Evolutionary conservation across 2,113 vertebrate genomes (phyloP).

Genomic region (Grantiella picta): DNA sequence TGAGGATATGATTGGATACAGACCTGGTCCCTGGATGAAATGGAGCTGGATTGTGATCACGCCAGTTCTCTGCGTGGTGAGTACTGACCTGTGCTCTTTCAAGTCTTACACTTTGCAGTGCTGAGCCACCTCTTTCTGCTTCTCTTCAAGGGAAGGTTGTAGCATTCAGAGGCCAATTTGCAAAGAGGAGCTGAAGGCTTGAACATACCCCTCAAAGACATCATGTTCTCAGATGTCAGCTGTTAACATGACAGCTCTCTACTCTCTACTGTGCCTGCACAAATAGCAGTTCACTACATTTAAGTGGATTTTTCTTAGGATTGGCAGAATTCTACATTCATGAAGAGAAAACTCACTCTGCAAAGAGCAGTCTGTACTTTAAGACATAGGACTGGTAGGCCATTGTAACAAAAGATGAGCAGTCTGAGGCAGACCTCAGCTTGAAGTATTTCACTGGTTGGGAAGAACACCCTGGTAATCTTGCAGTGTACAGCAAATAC

Average conservation of each 20-base stretch:
- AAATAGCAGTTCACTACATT: neutral
- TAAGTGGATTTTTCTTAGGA: neutral
- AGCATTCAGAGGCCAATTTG: neutral
- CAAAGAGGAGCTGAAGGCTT: neutral
- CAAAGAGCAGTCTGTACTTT: neutral
- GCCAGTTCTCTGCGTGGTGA: conserved; percentile 92
- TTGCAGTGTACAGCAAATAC: neutral
- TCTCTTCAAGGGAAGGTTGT: neutral
- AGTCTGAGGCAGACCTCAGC: neutral
- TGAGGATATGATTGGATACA: conserved; percentile 99
- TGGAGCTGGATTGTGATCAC: conserved; percentile 97
- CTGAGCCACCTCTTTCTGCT: neutral
- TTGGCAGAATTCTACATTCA: neutral
- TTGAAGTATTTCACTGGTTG: neutral
- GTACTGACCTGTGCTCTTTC: conserved; percentile 22
- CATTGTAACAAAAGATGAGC: neutral
- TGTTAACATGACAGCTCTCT: neutral
- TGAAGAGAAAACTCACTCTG: neutral
- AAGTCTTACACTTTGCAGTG: neutral
- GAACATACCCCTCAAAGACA: neutral
- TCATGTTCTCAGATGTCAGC: neutral
- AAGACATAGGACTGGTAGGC: neutral
- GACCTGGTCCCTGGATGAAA: conserved; percentile 98
- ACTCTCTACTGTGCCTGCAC: neutral
- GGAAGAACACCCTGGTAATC: neutral